A percentile compares a stretch with the other conserved stretches of the same genome.
Evolutionary conservation across 1,140 invertebrate species (phyloP).

Genomic region (Zaprionus ornatus): DNA sequence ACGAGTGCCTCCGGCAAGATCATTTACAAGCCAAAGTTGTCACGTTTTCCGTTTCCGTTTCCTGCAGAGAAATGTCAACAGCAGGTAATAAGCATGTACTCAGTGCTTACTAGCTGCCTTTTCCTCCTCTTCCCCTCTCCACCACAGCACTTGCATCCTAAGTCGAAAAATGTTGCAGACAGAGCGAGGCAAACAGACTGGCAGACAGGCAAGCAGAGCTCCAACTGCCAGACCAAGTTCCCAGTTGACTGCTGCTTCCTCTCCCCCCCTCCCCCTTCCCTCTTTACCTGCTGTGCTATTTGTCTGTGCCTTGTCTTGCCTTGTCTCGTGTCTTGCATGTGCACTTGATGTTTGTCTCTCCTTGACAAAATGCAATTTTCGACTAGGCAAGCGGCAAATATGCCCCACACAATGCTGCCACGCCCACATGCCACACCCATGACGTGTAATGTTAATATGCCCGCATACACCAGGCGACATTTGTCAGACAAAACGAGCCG

Average conservation of each 20-base stretch:
- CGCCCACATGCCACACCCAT: neutral
- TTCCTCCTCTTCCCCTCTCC: slow-evolving; percentile 32
- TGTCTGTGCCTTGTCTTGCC: slow-evolving; percentile 23
- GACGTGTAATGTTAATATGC: slow-evolving; percentile 1
- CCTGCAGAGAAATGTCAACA: slow-evolving; percentile 64
- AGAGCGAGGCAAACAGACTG: neutral
- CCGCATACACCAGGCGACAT: neutral
- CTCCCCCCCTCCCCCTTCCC: neutral
- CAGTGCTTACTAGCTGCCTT: slow-evolving; percentile 52
- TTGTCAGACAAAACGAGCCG: neutral
- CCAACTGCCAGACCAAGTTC: neutral
- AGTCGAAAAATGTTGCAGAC: slow-evolving; percentile 37
- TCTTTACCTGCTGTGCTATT: slow-evolving; percentile 7
- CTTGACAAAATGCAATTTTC: slow-evolving; percentile 42
- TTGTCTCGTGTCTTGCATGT: slow-evolving; percentile 14
- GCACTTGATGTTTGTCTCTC: slow-evolving; percentile 37
- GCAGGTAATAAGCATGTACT: slow-evolving; percentile 69
- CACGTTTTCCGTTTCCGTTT: slow-evolving; percentile 56
- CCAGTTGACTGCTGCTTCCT: neutral
- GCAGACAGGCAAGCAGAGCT: neutral
- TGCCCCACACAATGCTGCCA: neutral
- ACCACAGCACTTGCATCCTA: neutral
- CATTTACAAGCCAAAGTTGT: slow-evolving; percentile 57
- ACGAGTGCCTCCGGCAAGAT: slow-evolving; percentile 7
- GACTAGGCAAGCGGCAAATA: slow-evolving; percentile 1